phyloP scores from a whole-genome alignment of 2,888 invertebrate genomes.

The Cacoxenus indagator region DNA sequence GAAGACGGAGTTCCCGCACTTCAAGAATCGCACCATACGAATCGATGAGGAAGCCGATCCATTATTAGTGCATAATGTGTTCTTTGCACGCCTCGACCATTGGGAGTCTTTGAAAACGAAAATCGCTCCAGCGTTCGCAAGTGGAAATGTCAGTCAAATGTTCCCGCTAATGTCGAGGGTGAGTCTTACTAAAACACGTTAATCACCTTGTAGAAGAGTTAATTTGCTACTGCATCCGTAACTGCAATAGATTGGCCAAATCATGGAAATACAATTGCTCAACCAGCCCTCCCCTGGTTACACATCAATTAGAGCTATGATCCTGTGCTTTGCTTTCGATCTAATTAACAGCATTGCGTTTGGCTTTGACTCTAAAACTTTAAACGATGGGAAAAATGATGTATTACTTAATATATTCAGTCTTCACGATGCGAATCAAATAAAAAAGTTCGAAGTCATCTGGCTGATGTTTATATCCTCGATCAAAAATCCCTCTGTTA shows the following conservation, averaged over 20 bases:
- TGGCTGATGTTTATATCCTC: constrained; percentile 39
- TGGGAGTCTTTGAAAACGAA: constrained; percentile 67
- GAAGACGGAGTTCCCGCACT: constrained; percentile 68
- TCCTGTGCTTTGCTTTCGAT: constrained; percentile 55
- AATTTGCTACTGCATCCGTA: too few species aligned
- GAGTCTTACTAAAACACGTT: not conserved
- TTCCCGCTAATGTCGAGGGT: constrained; percentile 48
- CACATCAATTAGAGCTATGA: constrained; percentile 36
- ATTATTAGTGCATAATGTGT: constrained; percentile 66
- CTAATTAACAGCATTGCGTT: constrained; percentile 68
- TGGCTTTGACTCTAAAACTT: constrained; percentile 65
- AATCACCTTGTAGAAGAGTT: not conserved
- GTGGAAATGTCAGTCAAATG: constrained; percentile 58
- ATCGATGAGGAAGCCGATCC: constrained; percentile 56
- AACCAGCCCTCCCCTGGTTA: not conserved
- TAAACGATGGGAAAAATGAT: constrained; percentile 60
- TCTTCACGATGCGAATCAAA: constrained; percentile 5
- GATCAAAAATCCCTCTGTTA: constrained; percentile 27
- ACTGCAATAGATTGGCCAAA: constrained; percentile 35
- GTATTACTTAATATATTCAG: constrained; percentile 52
- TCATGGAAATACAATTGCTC: constrained; percentile 26
- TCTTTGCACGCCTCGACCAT: constrained; percentile 65
- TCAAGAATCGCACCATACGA: constrained; percentile 54
- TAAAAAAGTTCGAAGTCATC: constrained; percentile 36
- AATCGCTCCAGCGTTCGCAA: constrained; percentile 68